Percentiles rank a stretch among this genome's conserved stretches.
These are phyloP conservation scores for Cryptoprocta ferox DNA, from an alignment of 2,797 vertebrate species.

Conservation along the genomic window DNA sequence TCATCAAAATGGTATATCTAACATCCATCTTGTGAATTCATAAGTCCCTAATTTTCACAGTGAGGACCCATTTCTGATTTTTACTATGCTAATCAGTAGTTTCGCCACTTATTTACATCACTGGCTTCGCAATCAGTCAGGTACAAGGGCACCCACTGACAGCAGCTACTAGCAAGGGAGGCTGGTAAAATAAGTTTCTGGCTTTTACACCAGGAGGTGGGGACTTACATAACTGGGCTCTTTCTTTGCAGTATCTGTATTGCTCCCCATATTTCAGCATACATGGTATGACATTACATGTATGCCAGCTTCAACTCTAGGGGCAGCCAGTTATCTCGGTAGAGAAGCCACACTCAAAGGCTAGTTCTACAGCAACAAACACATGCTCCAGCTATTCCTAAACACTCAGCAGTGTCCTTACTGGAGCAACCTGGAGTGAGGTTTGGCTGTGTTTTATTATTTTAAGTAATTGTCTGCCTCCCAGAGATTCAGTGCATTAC, in stretches of 20 bases:
- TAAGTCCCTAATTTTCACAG: background rate
- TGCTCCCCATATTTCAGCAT: background rate
- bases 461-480: background rate
- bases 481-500: background rate
- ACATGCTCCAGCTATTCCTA: background rate
- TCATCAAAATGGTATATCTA: background rate
- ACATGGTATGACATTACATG: background rate
- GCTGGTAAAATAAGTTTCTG: background rate
- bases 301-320: background rate
- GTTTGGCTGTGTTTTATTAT: background rate
- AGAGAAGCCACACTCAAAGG: background rate
- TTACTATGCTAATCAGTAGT: background rate
- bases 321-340: background rate
- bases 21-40: background rate
- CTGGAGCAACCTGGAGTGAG: background rate
- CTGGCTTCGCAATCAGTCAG: background rate
- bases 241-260: background rate
- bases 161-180: background rate
- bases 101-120: background rate
- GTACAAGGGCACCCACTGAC: background rate
- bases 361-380: background rate
- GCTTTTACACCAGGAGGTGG: background rate
- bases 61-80: background rate
- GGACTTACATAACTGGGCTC: background rate
- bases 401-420: background rate